phyloP scores from a whole-genome alignment of 2,888 invertebrate genomes.

The Andrena praecox region DNA sequence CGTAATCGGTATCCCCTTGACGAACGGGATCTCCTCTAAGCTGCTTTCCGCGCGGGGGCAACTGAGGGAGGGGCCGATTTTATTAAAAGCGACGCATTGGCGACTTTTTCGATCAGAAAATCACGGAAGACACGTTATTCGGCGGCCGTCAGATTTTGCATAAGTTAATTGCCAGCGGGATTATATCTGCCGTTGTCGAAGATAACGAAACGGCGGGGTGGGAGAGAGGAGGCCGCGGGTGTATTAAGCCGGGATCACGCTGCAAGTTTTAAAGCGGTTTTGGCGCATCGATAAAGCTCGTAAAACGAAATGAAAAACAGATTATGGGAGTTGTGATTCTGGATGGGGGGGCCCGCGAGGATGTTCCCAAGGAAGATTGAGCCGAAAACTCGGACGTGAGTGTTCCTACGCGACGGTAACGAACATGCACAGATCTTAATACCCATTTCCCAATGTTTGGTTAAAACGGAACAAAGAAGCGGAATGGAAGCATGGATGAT shows the following conservation, averaged over 20 bases:
- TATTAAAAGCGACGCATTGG: not conserved
- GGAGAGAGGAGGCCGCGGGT: not conserved
- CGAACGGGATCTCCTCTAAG: not conserved
- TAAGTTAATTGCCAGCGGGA: conserved; percentile 55
- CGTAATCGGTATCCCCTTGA: conserved; percentile 19
- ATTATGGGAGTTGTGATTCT: not conserved
- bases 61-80: not conserved
- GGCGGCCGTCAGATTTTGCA: conserved; percentile 47
- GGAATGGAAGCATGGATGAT: too few relatives aligned
- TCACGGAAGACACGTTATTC: conserved; percentile 27
- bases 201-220: conserved; percentile 17
- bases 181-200: conserved; percentile 25
- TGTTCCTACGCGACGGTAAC: too few relatives aligned
- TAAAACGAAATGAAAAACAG: conserved; percentile 35
- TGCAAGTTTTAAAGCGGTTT: conserved; percentile 11
- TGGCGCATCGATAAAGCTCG: conserved; percentile 5
- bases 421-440: too few relatives aligned
- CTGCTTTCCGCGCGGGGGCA: not conserved
- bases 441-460: too few relatives aligned
- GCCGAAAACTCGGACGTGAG: not conserved
- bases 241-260: conserved; percentile 14
- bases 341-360: not conserved
- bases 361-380: not conserved
- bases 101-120: conserved; percentile 25
- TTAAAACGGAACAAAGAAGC: too few relatives aligned